Evolutionary conservation across 2,113 vertebrate species (phyloP).

Genomic region (Hyaena hyaena): DNA sequence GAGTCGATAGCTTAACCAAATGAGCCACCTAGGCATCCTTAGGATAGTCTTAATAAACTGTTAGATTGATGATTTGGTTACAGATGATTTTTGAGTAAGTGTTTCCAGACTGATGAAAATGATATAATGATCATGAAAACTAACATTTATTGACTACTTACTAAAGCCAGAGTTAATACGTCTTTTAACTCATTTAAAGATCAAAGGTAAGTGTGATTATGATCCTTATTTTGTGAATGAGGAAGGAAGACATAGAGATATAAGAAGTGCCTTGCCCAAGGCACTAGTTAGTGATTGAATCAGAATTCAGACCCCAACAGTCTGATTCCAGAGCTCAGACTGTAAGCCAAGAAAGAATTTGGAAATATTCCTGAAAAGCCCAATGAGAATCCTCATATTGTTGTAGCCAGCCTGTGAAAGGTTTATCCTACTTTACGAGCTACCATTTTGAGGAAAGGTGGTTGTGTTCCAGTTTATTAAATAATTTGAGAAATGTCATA

Average conservation of each 20-base stretch:
- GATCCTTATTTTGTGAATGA: background rate
- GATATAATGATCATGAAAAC: background rate
- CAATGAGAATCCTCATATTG: background rate
- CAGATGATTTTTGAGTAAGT: background rate
- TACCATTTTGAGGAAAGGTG: background rate
- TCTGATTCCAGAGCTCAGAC: background rate
- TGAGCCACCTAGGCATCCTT: no score
- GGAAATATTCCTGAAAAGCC: background rate
- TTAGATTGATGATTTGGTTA: background rate
- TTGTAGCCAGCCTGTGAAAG: background rate
- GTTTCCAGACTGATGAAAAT: background rate
- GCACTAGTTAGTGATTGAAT: background rate
- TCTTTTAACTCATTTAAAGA: background rate
- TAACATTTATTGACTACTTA: slow-evolving; percentile 4
- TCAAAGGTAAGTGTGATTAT: background rate
- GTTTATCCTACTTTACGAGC: background rate
- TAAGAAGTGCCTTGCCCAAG: background rate
- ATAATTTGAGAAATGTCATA: background rate
- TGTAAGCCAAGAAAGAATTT: background rate
- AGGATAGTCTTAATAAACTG: background rate
- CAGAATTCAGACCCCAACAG: background rate
- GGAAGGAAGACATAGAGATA: background rate
- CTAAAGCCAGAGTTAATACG: background rate
- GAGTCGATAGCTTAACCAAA: no score
- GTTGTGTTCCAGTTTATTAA: background rate